Base-by-base conservation (phyloP, 2,888 invertebrate genomes). In the Branchellion lobata region DNA sequence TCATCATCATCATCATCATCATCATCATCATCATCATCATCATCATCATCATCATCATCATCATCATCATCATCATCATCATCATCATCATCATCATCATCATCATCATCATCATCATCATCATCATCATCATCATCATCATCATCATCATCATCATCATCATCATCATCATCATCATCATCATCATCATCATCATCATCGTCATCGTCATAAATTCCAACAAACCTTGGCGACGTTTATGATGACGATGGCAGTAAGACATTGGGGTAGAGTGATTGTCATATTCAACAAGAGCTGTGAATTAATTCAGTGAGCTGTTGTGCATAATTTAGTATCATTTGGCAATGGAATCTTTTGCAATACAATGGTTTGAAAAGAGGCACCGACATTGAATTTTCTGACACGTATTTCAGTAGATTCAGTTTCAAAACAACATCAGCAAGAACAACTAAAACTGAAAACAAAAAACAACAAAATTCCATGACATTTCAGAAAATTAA, bases 221-320 rank as follows among this genome's bases (percentile, higher is more conserved):
- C 93, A 93, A 80, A 94, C 91, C 53, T 93, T 93, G 80, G 94
- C 90, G 81, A 94, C 92, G 87, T 94, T 92, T 85, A 94, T 94
- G 81, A 95, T 93, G 80, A 95, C 90, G 1, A 94, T 91, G 0
- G 95, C 94, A 87, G 95, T 95, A 85, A 95, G 90, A 31, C 94
- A 94, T 90, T 94, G 95, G 18, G 93, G 92, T 2, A 93, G 92
- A 0, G 93, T 93, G 83, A 95, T 92, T 0, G 94, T 94, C 89
- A 96, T 91, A 83, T 94, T 94, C 72, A 96, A 89, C 84, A 95
- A 91, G 83, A 95, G 91, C 91, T 91, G 14, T 73, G 0, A 72
- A 29, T 14, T 0, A 24, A 27, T 24, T n/a, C 27, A 69, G 47
- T 69, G 33, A 73, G 47, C 24, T 40, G 36, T n/a, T n/a, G 34